Conservation (phyloP, 2,797 vertebrate genomes). For the Girardinus metallicus region DNA sequence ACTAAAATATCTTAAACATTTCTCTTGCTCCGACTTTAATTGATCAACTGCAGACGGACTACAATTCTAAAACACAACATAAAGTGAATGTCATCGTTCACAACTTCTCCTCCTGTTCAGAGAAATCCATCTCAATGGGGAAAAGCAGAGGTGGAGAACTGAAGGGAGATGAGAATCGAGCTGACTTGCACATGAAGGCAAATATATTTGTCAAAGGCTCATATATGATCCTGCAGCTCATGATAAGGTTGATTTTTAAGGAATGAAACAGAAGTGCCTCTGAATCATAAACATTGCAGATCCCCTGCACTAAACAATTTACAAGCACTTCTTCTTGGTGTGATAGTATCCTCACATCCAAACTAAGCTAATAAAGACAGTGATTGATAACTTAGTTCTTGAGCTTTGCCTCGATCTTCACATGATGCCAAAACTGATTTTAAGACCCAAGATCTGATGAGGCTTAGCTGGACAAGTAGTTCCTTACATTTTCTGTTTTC, state of each 20-base stretch:
- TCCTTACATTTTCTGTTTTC: neutral
- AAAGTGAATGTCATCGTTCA: too few relatives aligned
- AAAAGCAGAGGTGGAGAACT: too few relatives aligned
- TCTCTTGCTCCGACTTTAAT: too few relatives aligned
- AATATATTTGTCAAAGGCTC: neutral
- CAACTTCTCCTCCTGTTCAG: too few relatives aligned
- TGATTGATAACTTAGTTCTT: neutral
- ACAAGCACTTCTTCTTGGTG: neutral
- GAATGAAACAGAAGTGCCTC: neutral
- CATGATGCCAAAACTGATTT: neutral
- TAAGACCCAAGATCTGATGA: neutral
- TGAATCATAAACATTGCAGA: neutral
- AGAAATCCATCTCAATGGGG: too few relatives aligned
- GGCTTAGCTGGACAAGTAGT: neutral
- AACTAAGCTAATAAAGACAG: neutral
- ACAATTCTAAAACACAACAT: too few relatives aligned
- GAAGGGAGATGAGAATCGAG: too few relatives aligned
- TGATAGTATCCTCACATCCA: neutral
- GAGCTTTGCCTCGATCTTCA: neutral
- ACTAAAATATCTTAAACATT: too few relatives aligned
- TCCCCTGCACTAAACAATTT: neutral
- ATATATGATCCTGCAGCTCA: neutral
- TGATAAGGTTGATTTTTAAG: neutral
- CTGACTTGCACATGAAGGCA: too few relatives aligned
- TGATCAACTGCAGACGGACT: too few relatives aligned